Evolutionary conservation across 2,797 vertebrate species (phyloP), one percentile per base, ranked within the genome.

Genomic region (Rhinatrema bivittatum): DNA sequence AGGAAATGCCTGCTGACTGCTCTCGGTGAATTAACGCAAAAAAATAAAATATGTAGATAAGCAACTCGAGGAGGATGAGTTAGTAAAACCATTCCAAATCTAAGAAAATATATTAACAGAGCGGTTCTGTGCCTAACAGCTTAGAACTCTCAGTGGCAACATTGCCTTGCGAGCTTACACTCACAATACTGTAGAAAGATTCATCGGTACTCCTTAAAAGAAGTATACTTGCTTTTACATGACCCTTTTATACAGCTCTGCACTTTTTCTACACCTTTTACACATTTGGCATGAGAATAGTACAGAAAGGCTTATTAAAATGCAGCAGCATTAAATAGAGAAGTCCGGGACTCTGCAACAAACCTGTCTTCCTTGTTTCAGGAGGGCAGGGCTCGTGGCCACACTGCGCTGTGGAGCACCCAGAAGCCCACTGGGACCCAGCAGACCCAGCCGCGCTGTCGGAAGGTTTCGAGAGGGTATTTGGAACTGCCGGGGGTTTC

Each of bases 321-420:
- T n/a, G n/a, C n/a, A n/a, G n/a, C n/a, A n/a, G n/a, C n/a, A n/a
- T n/a, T n/a, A n/a, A n/a, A n/a, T n/a, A n/a, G n/a, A n/a, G n/a
- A n/a, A n/a, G n/a, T n/a, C n/a, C n/a, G n/a, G n/a, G n/a, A n/a
- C n/a, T n/a, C n/a, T n/a, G n/a, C n/a, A n/a, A 81, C 91, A 45
- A 46, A 97, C 94, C 91, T 98, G 93, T 73, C 92, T 85, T 35
- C 94, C 93, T 62, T 94, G 94, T 47, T 97, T 98, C 67, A 91
- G 87, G 62, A 93, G 86, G 9, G 89, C 87, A 7, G 94, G 91
- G 18, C 88, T 94, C 78, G 86, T 79, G 20, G 88, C 78, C 0
- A 89, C 51, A 54, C 81, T 90, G 62, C 92, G 88, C 40, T 90
- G 88, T 7, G 87, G 78, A 21, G 91, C 78, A 33, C 89, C 89